A percentile compares a stretch with the other conserved stretches of the same genome.
These are phyloP conservation scores for Sebastes cheni DNA, from an alignment of 2,797 vertebrate species.

Conservation along the genomic window DNA sequence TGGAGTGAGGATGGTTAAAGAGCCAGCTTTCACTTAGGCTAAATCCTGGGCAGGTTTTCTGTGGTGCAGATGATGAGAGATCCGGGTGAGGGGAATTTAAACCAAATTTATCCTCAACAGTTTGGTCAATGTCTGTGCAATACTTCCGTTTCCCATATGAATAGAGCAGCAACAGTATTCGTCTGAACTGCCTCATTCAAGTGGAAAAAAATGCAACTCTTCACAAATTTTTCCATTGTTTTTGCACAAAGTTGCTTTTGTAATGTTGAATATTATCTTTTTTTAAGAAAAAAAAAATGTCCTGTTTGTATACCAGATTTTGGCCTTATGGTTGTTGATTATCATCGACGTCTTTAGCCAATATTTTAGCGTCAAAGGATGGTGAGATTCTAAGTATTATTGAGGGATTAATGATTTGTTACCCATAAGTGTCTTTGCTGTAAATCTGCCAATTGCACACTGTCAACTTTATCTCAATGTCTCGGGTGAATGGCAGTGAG, in stretches of 20 bases:
- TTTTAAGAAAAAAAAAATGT: neutral
- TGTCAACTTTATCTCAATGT: constrained; percentile 1
- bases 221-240: neutral
- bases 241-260: constrained; percentile 53
- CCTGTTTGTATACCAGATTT: neutral
- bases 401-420: neutral
- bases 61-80: neutral
- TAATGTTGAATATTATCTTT: constrained; percentile 4
- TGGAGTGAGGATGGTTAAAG: neutral
- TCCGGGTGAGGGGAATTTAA: neutral
- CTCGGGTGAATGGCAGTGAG: neutral
- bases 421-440: constrained; percentile 18
- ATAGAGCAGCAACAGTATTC: neutral
- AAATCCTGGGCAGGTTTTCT: constrained; percentile 5
- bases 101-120: neutral
- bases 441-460: constrained; percentile 37
- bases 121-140: constrained; percentile 52
- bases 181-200: neutral
- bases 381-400: neutral
- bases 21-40: neutral
- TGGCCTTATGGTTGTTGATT: neutral
- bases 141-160: constrained; percentile 21
- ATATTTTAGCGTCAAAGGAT: neutral
- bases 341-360: neutral
- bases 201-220: neutral